Evolutionary conservation across 2,797 vertebrate genomes (phyloP).

Genomic region (Brachymystax lenok): DNA sequence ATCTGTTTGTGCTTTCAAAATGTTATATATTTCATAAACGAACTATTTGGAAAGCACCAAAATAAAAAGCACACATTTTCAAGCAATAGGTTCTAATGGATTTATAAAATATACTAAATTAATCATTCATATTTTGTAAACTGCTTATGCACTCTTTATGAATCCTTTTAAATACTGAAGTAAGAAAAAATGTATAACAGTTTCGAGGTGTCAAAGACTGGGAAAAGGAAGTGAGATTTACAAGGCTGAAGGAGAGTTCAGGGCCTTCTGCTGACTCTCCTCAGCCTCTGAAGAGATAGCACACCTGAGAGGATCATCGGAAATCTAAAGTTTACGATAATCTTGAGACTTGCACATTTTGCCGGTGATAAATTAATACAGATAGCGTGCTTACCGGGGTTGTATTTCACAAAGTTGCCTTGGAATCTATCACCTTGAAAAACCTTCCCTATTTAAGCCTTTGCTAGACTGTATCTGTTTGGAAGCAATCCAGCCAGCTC

Average conservation of each 20-base stretch:
- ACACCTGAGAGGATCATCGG: neutral
- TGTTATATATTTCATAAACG: neutral
- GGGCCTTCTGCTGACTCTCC: neutral
- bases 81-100: too few relatives aligned
- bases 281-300: neutral
- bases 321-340: slow-evolving; percentile 7
- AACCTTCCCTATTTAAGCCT: neutral
- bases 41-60: neutral
- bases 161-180: neutral
- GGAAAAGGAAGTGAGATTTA: neutral
- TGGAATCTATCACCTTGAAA: slow-evolving; percentile 8
- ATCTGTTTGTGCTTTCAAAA: too few relatives aligned
- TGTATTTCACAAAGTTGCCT: slow-evolving; percentile 2
- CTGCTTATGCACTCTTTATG: too few relatives aligned
- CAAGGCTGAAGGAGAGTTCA: neutral
- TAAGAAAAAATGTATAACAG: neutral
- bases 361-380: slow-evolving; percentile 10
- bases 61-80: neutral
- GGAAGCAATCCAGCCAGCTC: slow-evolving; percentile 8
- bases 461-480: neutral
- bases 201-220: neutral
- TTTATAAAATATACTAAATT: too few relatives aligned
- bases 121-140: too few relatives aligned
- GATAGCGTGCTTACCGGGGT: slow-evolving; percentile 10
- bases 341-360: slow-evolving; percentile 16